These are phyloP conservation scores for Limnephilus rhombicus DNA, from an alignment of 2,888 invertebrate species.

Conservation along the genomic window DNA sequence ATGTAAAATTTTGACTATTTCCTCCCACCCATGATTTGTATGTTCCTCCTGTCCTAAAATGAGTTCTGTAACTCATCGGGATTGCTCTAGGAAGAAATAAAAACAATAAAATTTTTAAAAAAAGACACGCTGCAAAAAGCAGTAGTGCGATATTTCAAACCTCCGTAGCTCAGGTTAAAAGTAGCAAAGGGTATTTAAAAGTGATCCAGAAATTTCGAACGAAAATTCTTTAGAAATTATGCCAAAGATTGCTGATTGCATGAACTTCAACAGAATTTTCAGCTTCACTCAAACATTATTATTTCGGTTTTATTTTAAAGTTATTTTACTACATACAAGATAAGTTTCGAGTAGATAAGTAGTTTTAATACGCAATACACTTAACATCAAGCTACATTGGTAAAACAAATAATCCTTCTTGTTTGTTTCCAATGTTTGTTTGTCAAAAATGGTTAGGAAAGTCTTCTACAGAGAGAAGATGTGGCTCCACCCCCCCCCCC, in stretches of 20 bases:
- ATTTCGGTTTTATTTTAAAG: background rate
- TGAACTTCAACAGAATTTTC: too few species aligned
- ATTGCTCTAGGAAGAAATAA: too few species aligned
- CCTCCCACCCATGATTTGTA: too few species aligned
- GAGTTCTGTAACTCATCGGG: too few species aligned
- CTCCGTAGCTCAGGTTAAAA: background rate
- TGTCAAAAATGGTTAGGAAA: constrained; percentile 1
- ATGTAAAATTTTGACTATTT: too few species aligned
- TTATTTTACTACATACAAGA: background rate
- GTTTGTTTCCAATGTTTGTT: background rate
- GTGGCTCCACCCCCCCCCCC: background rate
- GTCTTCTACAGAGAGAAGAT: background rate
- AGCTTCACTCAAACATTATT: background rate
- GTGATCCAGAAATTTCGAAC: too few species aligned
- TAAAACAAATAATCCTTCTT: background rate
- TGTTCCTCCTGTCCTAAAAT: too few species aligned
- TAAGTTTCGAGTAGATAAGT: background rate
- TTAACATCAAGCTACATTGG: background rate
- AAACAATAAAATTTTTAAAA: too few species aligned
- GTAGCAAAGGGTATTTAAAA: too few species aligned
- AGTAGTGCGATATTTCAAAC: background rate
- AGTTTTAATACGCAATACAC: background rate
- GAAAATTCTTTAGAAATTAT: too few species aligned
- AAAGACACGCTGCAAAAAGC: too few species aligned
- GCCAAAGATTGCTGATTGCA: too few species aligned